Base-by-base conservation (phyloP, 2,113 vertebrate genomes). In the Epinephelus fuscoguttatus region DNA sequence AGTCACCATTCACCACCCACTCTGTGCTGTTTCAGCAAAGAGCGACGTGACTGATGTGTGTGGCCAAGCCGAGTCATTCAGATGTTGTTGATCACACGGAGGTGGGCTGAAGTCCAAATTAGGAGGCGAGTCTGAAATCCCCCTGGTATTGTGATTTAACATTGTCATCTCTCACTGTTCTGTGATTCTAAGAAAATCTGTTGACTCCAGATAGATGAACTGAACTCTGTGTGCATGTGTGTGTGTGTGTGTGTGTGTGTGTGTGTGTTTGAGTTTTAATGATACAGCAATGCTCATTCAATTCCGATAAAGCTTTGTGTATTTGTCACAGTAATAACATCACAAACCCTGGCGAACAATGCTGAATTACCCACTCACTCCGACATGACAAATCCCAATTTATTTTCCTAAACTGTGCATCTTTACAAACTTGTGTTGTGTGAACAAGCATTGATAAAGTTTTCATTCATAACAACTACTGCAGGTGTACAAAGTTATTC, bases 311-410 rank as follows among this genome's bases (percentile, higher is more conserved):
- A 17, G n/a, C 53, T 23, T 23, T 50, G 64, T 52, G 33, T 61
- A 37, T 74, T 67, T 74, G n/a, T 80, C 71, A 80, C 27, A 53
- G 60, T n/a, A 80, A 78, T 72, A 71, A 71, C 66, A 81, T 69
- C 78, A 70, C 30, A 75, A 74, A 73, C 47, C 13, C 78, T 50
- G 10, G 33, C 50, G 74, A 86, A 76, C n/a, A 50, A 78, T 70
- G 71, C 68, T 62, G 42, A 81, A 87, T 87, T 59, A 67, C 15
- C 50, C 56, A 0, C 62, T 37, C 42, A 70, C 30, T 23, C 42
- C 1, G n/a, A 59, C 57, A n/a, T 56, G 84, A 50, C 57, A 72
- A 81, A 87, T 79, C 56, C 52, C 14, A 30, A 47, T n/a, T 57
- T 72, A 23, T 84, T 57, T 79, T 78, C 42, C 78, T 70, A 27